Evolutionary conservation across 2,797 vertebrate genomes (phyloP).

Genomic region (Acropternis orthonyx): DNA sequence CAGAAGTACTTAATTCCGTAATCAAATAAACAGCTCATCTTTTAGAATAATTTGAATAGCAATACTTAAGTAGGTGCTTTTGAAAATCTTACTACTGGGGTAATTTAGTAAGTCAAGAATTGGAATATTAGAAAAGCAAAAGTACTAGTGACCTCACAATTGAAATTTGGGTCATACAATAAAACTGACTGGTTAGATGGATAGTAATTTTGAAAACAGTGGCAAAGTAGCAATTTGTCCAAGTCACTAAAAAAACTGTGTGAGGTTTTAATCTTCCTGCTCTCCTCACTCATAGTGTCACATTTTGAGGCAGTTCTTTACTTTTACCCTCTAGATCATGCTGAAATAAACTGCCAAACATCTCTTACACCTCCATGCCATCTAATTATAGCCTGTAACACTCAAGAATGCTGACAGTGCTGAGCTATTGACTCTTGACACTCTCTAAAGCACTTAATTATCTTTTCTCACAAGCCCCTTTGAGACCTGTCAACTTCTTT

Average conservation of each 20-base stretch:
- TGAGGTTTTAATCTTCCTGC: conserved; percentile 37
- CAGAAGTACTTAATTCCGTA: neutral
- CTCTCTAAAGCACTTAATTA: conserved; percentile 86
- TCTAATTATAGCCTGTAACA: conserved; percentile 86
- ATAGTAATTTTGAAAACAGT: neutral
- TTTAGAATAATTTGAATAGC: neutral
- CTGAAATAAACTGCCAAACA: conserved; percentile 83
- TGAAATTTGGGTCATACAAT: neutral
- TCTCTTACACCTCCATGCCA: conserved; percentile 81
- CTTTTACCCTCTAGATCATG: conserved; percentile 73
- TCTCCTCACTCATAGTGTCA: conserved; percentile 51
- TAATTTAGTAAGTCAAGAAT: neutral
- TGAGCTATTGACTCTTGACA: conserved; percentile 86
- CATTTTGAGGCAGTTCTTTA: conserved; percentile 69
- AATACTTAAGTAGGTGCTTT: neutral
- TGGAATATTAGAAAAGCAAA: neutral
- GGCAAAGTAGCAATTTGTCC: conserved; percentile 14
- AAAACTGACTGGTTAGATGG: neutral
- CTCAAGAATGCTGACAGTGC: conserved; percentile 80
- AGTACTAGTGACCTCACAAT: neutral
- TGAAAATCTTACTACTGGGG: neutral
- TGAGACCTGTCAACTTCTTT: conserved; percentile 83
- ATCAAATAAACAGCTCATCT: neutral
- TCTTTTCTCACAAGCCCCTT: conserved; percentile 84
- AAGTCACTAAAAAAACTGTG: neutral